A percentile compares a stretch with the other conserved stretches of the same genome.
Evolutionary conservation across 2,888 invertebrate species (phyloP).

Genomic region (Sinhomidia bicolor): DNA sequence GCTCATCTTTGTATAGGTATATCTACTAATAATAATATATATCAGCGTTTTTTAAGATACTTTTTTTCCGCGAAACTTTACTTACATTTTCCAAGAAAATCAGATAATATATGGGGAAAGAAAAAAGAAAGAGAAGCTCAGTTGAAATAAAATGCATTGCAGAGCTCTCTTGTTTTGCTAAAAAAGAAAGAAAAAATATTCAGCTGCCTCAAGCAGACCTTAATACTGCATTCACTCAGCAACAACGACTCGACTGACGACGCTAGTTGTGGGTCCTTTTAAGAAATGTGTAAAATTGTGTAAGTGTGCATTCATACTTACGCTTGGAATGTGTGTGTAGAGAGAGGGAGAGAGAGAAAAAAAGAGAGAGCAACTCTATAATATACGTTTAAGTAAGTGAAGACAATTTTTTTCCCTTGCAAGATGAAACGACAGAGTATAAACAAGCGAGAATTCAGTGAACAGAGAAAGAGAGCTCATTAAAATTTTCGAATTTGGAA

Average conservation of each 20-base stretch:
- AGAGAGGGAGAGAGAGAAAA: too few relatives aligned
- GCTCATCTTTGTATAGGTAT: too few relatives aligned
- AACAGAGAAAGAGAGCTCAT: slow-evolving; percentile 2
- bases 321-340: too few relatives aligned
- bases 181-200: slow-evolving; percentile 14
- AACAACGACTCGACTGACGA: not conserved
- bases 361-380: too few relatives aligned
- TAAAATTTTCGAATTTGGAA: slow-evolving; percentile 19
- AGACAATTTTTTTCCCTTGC: not conserved
- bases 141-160: not conserved
- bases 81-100: not conserved
- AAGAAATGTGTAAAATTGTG: not conserved
- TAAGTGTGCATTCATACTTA: not conserved
- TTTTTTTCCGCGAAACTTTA: not conserved
- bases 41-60: not conserved
- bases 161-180: not conserved
- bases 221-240: not conserved
- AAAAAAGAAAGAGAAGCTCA: not conserved
- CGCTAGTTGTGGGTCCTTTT: not conserved
- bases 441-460: not conserved
- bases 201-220: not conserved
- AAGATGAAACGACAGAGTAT: not conserved
- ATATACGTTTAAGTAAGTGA: not conserved
- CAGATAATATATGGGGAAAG: not conserved
- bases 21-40: too few relatives aligned